Percentiles rank a stretch among this genome's conserved stretches.
Evolutionary conservation across 1,140 invertebrate species (phyloP).

Genomic region (Pseudomyrmex dendroicus): DNA sequence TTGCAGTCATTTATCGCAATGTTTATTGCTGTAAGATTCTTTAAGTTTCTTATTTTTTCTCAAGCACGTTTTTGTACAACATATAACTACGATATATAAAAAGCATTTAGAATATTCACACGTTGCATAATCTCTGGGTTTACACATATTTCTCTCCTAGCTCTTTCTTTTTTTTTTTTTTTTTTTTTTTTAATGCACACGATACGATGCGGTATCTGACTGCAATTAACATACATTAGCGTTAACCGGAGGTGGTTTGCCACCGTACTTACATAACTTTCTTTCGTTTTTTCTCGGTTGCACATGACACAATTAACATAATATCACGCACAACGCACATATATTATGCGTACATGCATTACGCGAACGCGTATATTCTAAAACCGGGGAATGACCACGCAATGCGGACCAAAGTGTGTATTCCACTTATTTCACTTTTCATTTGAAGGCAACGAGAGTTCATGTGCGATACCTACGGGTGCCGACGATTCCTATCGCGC

Average conservation of each 20-base stretch:
- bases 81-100: background rate
- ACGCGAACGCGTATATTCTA: constrained; percentile 13
- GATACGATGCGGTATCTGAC: background rate
- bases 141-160: no score
- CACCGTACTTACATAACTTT: background rate
- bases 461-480: background rate
- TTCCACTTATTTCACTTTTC: background rate
- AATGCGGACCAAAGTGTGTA: background rate
- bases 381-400: background rate
- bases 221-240: constrained; percentile 44
- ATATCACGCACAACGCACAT: constrained; percentile 10
- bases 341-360: background rate
- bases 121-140: background rate
- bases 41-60: background rate
- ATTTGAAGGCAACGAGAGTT: background rate
- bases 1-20: background rate
- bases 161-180: background rate
- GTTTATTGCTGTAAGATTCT: background rate
- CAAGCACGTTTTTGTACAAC: no score
- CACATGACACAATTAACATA: constrained; percentile 25
- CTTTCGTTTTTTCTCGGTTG: background rate
- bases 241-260: constrained; percentile 3
- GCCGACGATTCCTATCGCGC: background rate
- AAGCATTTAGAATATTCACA: constrained; percentile 14
- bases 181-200: constrained; percentile 17